Evolutionary conservation across 2,113 vertebrate genomes (phyloP), one percentile per base, ranked within the genome.

Genomic region (Chlamydotis undulata): DNA sequence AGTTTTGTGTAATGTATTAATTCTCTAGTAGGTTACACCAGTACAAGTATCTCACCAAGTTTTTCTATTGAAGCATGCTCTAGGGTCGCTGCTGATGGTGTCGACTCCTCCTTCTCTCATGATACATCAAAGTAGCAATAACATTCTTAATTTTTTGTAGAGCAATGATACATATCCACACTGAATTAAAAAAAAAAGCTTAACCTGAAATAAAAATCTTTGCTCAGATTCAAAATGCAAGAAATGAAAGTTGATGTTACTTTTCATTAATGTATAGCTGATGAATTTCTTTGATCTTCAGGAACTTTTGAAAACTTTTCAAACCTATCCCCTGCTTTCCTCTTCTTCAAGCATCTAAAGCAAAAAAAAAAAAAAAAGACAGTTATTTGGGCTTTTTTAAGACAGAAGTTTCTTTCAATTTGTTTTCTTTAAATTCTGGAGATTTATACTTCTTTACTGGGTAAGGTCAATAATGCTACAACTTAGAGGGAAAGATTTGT

Each of bases 361-460:
- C 33, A 25, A 71, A 53, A 67, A 53, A n/a, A 0, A 37, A 37
- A 37, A 67, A 53, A n/a, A 0, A 24, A n/a, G 0, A 23, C 8
- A 69, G 23, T 41, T 75, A 13, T 57, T 39, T 65, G 6, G 31
- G 1, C 0, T 0, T 12, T 33, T 53, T 52, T 81, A 18, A 22
- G 5, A 7, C 22, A 65, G 7, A 91, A 56, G 6, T 33, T 70
- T 61, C 3, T 60, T 75, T 69, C 19, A 2, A 3, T 35, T 59
- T 63, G 50, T 8, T 73, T 61, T n/a, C 8, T 47, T 75, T 43
- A 52, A 26, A 45, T 76, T 83, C 31, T 6, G 4, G 35, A 81
- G 37, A 23, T n/a, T 49, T 65, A 15, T 39, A 33, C 5, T 56
- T 37, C 10, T 39, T 53, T 75, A 23, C 2, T 63, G 24, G 19